Conservation (phyloP, 35 echinoderm and acorn worm species). For the Acanthaster planci region DNA sequence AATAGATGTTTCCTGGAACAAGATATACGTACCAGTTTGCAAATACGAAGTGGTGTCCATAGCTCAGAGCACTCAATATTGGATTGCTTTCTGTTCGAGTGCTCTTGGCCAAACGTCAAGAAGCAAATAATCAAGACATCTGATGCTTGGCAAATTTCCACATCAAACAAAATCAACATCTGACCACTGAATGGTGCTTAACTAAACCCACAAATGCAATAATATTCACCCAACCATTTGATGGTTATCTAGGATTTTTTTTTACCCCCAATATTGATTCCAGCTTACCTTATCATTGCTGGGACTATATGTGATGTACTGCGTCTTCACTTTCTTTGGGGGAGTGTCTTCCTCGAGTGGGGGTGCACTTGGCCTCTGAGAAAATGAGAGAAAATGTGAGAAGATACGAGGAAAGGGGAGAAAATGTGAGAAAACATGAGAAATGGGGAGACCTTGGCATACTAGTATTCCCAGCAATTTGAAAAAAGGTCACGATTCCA, state of each 20-base stretch:
- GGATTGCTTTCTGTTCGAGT: too few relatives aligned
- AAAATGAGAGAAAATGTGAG: background rate
- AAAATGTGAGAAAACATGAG: background rate
- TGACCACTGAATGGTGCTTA: too few relatives aligned
- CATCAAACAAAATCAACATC: too few relatives aligned
- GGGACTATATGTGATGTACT: background rate
- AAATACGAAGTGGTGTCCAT: background rate
- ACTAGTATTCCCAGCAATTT: background rate
- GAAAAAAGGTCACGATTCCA: background rate
- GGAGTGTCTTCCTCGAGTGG: conserved; percentile 81
- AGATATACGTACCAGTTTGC: conserved; percentile 13
- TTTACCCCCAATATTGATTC: too few relatives aligned
- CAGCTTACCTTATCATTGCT: background rate
- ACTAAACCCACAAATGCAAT: too few relatives aligned
- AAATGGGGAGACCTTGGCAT: background rate
- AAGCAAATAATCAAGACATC: too few relatives aligned
- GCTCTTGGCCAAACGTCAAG: too few relatives aligned
- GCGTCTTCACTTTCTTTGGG: conserved; percentile 41
- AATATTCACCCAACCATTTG: too few relatives aligned
- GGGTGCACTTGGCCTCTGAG: conserved; percentile 97
- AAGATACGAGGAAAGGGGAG: background rate
- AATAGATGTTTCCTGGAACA: conserved; percentile 77
- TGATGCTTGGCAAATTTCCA: too few relatives aligned
- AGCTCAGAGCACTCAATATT: too few relatives aligned
- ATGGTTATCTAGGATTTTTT: too few relatives aligned